A percentile compares a stretch with the other conserved stretches of the same genome.
phyloP scores from a whole-genome alignment of 2,888 invertebrate species.

The Phalera bucephala region DNA sequence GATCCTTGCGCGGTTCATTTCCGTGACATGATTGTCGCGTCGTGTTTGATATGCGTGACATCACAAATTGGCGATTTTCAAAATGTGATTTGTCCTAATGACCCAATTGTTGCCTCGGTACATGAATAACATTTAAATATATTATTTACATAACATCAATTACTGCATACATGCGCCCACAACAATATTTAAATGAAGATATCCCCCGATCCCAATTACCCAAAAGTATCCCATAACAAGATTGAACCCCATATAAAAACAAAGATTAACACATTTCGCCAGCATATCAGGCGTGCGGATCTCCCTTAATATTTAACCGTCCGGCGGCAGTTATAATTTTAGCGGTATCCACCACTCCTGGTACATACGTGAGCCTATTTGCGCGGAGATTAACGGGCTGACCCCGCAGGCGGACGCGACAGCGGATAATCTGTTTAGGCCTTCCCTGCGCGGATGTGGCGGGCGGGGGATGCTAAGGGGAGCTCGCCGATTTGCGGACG shows the following conservation, averaged over 20 bases:
- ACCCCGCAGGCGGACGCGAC: constrained; percentile 40
- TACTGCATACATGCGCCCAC: neutral
- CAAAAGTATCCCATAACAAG: constrained; percentile 13
- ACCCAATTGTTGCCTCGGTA: too few relatives aligned
- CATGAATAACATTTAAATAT: too few relatives aligned
- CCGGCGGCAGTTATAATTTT: constrained; percentile 46
- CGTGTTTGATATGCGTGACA: neutral
- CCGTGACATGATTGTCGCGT: neutral
- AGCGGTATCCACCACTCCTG: constrained; percentile 35
- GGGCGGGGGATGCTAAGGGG: constrained; percentile 9
- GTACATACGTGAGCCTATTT: constrained; percentile 73
- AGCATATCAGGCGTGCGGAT: constrained; percentile 32
- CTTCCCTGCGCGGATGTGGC: constrained; percentile 23
- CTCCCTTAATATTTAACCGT: constrained; percentile 43
- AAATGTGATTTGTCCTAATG: too few relatives aligned
- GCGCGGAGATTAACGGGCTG: constrained; percentile 62
- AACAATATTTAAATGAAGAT: constrained; percentile 11
- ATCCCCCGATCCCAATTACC: constrained; percentile 25
- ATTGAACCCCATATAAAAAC: constrained; percentile 31
- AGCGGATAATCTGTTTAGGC: constrained; percentile 55
- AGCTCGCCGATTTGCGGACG: neutral
- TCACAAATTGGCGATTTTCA: neutral
- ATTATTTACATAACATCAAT: too few relatives aligned
- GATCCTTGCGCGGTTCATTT: neutral
- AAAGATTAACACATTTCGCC: constrained; percentile 41